Conservation (phyloP, 2,888 invertebrate genomes). For the Sminthurinus aureus region DNA sequence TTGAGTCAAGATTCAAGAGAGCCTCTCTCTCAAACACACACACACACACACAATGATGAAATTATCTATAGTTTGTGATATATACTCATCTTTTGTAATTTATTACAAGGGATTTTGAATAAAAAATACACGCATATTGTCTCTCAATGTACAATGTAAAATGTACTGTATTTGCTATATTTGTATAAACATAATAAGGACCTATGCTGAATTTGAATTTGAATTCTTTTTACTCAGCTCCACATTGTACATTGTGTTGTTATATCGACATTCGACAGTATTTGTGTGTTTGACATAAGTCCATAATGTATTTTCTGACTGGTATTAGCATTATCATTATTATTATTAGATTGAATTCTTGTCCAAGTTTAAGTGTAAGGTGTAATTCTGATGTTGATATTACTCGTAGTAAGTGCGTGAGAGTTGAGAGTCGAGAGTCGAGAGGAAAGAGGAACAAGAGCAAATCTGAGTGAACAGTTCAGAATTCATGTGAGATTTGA, state of each 20-base stretch:
- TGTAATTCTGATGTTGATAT: neutral
- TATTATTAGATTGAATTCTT: neutral
- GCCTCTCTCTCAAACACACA: neutral
- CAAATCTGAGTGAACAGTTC: slow-evolving; percentile 2
- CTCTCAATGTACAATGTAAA: neutral
- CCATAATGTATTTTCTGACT: neutral
- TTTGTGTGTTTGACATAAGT: neutral
- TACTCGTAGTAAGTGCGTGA: neutral
- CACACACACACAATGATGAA: slow-evolving; percentile 6
- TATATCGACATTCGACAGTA: neutral
- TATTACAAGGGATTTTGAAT: slow-evolving; percentile 8
- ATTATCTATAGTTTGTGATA: slow-evolving; percentile 3
- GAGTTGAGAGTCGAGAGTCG: too few species aligned
- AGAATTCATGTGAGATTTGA: slow-evolving; percentile 4
- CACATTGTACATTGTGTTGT: neutral
- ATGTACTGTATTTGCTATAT: too few species aligned
- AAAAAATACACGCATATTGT: neutral
- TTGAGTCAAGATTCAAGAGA: neutral
- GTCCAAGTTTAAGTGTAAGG: neutral
- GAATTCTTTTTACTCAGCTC: neutral
- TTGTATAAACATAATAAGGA: neutral
- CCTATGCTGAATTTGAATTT: neutral
- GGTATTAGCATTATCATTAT: neutral
- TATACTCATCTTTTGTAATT: slow-evolving; percentile 13
- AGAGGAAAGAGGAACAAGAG: slow-evolving; percentile 1